Evolutionary conservation across 2,888 invertebrate genomes (phyloP).

Genomic region (Tetramorium bicarinatum): DNA sequence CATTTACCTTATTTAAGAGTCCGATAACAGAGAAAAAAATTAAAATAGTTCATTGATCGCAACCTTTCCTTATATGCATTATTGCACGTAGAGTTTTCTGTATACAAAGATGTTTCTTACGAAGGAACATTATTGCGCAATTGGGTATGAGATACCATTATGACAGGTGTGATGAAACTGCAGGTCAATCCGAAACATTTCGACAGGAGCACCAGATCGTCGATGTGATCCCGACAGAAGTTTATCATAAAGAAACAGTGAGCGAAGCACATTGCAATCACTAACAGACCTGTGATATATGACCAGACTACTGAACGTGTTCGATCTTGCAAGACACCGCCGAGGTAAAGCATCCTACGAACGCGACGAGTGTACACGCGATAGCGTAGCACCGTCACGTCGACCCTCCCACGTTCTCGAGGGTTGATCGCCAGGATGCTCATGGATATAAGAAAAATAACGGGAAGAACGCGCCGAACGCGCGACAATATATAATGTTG

Average conservation of each 20-base stretch:
- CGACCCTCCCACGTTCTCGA: not conserved
- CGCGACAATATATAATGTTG: not conserved
- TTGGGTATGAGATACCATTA: constrained; percentile 54
- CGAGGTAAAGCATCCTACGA: constrained; percentile 55
- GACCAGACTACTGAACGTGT: constrained; percentile 7
- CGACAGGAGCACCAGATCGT: constrained; percentile 47
- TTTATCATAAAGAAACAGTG: constrained; percentile 44
- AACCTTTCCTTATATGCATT: no score
- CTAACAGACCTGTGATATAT: constrained; percentile 23
- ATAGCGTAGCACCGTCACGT: constrained; percentile 43
- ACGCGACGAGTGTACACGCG: constrained; percentile 52
- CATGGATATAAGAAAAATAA: constrained; percentile 13
- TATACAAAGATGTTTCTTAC: not conserved
- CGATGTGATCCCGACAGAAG: constrained; percentile 42
- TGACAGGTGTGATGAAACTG: constrained; percentile 52
- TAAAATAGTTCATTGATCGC: no score
- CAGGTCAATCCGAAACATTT: constrained; percentile 50
- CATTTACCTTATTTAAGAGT: no score
- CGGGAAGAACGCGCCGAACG: not conserved
- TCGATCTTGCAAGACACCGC: constrained; percentile 47
- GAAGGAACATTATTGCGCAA: not conserved
- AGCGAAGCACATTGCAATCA: constrained; percentile 27
- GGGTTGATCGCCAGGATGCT: not conserved
- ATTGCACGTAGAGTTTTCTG: no score
- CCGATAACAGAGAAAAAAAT: no score